Evolutionary conservation across 2,797 vertebrate species (phyloP).

Genomic region (Amblyopsis hoosieri): DNA sequence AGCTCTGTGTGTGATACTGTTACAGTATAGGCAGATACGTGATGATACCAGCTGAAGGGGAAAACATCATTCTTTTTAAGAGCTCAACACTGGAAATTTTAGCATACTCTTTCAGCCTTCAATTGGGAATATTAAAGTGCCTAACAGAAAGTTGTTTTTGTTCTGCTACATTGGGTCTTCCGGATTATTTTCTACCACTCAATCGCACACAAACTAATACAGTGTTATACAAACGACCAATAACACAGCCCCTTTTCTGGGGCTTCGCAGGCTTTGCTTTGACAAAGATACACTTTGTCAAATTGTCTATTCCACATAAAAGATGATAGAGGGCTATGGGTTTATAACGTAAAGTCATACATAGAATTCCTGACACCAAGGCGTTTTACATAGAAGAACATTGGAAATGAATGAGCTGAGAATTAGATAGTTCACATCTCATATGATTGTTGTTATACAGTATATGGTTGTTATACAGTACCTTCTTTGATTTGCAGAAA

Average conservation of each 20-base stretch:
- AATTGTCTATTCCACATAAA: conserved; percentile 24
- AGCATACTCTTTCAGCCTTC: conserved; percentile 76
- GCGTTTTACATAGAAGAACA: conserved; percentile 16
- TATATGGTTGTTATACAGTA: too few relatives aligned
- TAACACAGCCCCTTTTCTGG: conserved; percentile 30
- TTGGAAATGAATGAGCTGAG: background rate
- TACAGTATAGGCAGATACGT: conserved; percentile 27
- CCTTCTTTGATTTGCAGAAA: too few relatives aligned
- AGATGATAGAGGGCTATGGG: conserved; percentile 25
- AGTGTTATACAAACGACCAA: conserved; percentile 37
- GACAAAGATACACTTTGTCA: conserved; percentile 1
- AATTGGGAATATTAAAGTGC: conserved; percentile 69
- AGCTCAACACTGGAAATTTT: conserved; percentile 80
- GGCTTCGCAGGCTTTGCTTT: conserved; percentile 7
- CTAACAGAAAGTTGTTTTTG: conserved; percentile 84
- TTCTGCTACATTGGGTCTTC: conserved; percentile 70
- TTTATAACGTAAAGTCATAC: conserved; percentile 16
- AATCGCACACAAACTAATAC: conserved; percentile 46
- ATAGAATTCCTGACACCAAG: conserved; percentile 34
- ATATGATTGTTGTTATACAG: too few relatives aligned
- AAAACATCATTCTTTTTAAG: conserved; percentile 90
- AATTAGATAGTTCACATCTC: background rate
- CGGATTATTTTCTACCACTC: conserved; percentile 6
- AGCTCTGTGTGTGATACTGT: conserved; percentile 39
- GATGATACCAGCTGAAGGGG: conserved; percentile 28